Evolutionary conservation across 92 coral and sea anemone species (phyloP).

Genomic region (Heliopora coerulea): DNA sequence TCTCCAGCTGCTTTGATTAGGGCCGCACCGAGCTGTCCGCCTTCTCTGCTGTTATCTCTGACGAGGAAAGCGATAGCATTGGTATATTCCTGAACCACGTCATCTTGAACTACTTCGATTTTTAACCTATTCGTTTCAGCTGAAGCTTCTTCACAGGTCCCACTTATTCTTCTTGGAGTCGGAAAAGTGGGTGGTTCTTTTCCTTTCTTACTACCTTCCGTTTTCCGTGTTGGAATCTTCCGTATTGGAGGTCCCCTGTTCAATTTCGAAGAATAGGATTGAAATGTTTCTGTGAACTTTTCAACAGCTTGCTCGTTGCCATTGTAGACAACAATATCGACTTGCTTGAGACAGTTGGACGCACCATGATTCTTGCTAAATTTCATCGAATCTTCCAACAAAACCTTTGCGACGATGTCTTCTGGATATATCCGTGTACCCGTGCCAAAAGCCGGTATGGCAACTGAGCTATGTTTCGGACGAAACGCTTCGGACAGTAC

Average conservation of each 20-base stretch:
- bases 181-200: no score
- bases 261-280: neutral
- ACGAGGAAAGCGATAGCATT: slow-evolving; percentile 28
- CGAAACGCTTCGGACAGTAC: neutral
- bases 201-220: neutral
- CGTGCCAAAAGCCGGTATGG: slow-evolving; percentile 39
- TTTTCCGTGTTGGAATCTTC: slow-evolving; percentile 8
- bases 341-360: neutral
- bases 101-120: slow-evolving; percentile 21
- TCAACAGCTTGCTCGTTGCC: slow-evolving; percentile 11
- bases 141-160: neutral
- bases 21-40: slow-evolving; percentile 23
- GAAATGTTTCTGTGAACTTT: slow-evolving; percentile 12
- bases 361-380: slow-evolving; percentile 14
- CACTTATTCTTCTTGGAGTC: neutral
- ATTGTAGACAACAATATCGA: slow-evolving; percentile 20
- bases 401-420: slow-evolving; percentile 22
- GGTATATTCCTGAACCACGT: slow-evolving; percentile 27
- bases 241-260: neutral
- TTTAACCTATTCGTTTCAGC: slow-evolving; percentile 7
- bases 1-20: neutral
- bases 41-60: neutral
- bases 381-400: slow-evolving; percentile 15
- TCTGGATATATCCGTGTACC: slow-evolving; percentile 8
- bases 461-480: neutral